Evolutionary conservation across 2,797 vertebrate genomes (phyloP).

Genomic region (Ispidina lecontei): DNA sequence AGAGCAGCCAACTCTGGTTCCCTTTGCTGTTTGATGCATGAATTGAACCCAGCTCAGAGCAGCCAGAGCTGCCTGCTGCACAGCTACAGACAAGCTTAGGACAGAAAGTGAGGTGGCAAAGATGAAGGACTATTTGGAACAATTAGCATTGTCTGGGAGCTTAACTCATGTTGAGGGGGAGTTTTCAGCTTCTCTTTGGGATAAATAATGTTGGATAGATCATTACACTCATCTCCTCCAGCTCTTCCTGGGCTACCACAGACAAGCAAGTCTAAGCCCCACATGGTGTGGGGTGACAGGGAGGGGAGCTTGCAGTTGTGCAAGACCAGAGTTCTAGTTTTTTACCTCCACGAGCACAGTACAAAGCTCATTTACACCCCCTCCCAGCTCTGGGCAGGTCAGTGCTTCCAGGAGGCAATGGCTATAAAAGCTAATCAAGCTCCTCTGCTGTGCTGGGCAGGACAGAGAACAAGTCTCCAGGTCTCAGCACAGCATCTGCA

Average conservation of each 20-base stretch:
- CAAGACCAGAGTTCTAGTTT: not conserved
- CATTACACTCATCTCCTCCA: not conserved
- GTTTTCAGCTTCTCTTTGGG: not conserved
- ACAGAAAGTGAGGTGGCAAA: not conserved
- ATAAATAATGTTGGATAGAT: not conserved
- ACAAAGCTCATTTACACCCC: not conserved
- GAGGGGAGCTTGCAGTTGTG: not conserved
- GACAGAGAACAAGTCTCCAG: not conserved
- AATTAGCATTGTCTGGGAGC: not conserved
- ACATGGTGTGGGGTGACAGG: accelerated
- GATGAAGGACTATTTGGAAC: not conserved
- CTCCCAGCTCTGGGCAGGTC: not conserved
- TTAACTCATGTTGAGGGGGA: not conserved
- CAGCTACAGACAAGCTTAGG: not conserved
- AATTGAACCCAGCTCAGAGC: not conserved
- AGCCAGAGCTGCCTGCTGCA: not conserved
- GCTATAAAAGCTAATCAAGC: not conserved
- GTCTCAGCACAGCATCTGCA: not conserved
- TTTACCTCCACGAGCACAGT: not conserved
- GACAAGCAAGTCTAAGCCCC: not conserved
- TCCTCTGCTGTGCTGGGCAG: not conserved
- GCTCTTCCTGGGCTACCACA: not conserved
- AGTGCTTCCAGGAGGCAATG: not conserved
- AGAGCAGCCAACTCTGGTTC: not conserved
- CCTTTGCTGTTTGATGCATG: not conserved